phyloP scores from a whole-genome alignment of 2,113 vertebrate genomes.

The Muscicapa adusta region DNA sequence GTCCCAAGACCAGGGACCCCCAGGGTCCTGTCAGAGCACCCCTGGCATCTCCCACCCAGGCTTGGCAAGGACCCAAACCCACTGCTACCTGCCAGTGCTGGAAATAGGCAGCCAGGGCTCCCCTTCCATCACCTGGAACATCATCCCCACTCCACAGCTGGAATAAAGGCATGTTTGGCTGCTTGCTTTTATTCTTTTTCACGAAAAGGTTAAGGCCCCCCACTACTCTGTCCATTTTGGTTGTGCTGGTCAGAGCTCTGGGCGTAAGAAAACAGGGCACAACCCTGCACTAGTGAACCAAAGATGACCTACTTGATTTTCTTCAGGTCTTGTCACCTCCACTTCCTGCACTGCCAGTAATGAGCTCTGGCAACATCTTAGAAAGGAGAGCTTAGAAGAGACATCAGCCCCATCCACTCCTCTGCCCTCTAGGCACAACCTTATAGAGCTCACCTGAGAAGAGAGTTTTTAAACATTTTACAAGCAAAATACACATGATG shows the following conservation, averaged over 20 bases:
- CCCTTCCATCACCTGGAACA: accelerated
- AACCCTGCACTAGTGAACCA: neutral
- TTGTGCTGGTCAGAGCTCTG: neutral
- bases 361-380: neutral
- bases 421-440: neutral
- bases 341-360: neutral
- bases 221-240: neutral
- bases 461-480: neutral
- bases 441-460: neutral
- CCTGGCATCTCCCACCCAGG: neutral
- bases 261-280: neutral
- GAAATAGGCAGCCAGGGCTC: neutral
- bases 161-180: neutral
- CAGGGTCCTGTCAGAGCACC: neutral
- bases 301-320: neutral
- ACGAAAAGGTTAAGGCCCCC: neutral
- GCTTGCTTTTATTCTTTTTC: neutral
- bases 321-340: neutral
- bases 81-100: neutral
- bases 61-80: neutral
- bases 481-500: neutral
- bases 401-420: neutral
- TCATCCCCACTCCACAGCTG: neutral
- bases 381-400: neutral
- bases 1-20: accelerated